Evolutionary conservation across 2,888 invertebrate species (phyloP).

Genomic region (Volucella bombylans): DNA sequence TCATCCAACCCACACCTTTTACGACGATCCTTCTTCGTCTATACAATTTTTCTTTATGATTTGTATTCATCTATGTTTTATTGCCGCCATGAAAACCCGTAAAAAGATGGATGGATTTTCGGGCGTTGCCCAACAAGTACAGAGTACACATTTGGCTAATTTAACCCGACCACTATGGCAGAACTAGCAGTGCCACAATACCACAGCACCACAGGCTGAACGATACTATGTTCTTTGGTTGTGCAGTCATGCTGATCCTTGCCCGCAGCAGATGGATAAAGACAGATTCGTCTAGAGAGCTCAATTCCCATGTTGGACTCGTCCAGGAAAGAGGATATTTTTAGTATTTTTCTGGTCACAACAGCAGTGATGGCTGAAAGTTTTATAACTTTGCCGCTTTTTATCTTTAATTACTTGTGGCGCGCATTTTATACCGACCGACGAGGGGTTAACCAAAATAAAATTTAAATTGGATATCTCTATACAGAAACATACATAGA

Average conservation of each 20-base stretch:
- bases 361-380: constrained; percentile 73
- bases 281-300: constrained; percentile 51
- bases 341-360: constrained; percentile 65
- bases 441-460: constrained; percentile 59
- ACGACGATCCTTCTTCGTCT: constrained; percentile 43
- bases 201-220: no score
- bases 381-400: constrained; percentile 76
- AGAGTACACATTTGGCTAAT: constrained; percentile 71
- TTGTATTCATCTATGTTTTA: constrained; percentile 74
- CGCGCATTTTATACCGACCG: constrained; percentile 63
- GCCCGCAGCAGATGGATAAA: constrained; percentile 64
- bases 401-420: constrained; percentile 76
- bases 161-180: constrained; percentile 64
- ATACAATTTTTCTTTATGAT: constrained; percentile 71
- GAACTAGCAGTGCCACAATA: background rate
- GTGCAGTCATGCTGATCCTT: constrained; percentile 39
- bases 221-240: constrained; percentile 16
- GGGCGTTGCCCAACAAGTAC: constrained; percentile 67
- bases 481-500: constrained; percentile 12
- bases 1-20: constrained; percentile 26
- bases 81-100: constrained; percentile 63
- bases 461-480: constrained; percentile 73
- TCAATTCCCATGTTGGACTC: constrained; percentile 53
- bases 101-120: constrained; percentile 73
- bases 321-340: constrained; percentile 33